Evolutionary conservation across 2,797 vertebrate species (phyloP).

Genomic region (Myioborus miniatus): DNA sequence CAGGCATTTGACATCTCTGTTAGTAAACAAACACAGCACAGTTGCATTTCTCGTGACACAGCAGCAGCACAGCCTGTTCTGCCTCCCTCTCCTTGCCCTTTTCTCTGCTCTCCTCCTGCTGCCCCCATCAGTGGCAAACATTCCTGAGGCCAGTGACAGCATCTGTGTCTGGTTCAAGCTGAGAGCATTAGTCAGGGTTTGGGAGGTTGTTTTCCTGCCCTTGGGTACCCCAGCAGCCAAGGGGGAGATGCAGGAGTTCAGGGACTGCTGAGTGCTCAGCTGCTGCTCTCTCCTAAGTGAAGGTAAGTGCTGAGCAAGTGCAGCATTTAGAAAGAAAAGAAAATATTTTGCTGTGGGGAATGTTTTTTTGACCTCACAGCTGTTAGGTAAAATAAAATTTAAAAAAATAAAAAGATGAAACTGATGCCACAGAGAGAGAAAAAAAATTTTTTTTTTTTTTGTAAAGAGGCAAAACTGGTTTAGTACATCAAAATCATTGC

Average conservation of each 20-base stretch:
- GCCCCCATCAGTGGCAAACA: neutral
- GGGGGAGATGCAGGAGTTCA: neutral
- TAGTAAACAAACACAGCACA: constrained; percentile 27
- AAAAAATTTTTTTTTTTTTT: neutral
- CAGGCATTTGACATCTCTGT: constrained; percentile 37
- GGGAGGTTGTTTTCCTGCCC: constrained; percentile 41
- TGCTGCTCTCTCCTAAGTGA: neutral
- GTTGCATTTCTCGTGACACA: constrained; percentile 13
- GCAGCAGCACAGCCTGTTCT: neutral
- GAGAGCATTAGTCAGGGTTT: constrained; percentile 44
- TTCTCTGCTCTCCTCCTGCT: neutral
- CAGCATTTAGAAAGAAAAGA: constrained; percentile 59
- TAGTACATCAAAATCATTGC: neutral
- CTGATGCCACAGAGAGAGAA: neutral
- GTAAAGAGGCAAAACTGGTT: neutral
- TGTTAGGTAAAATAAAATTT: neutral
- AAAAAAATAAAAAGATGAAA: neutral
- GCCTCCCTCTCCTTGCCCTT: neutral
- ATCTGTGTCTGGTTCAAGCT: constrained; percentile 11
- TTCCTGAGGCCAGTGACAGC: constrained; percentile 27
- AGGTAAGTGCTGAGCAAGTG: neutral
- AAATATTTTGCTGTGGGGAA: constrained; percentile 31
- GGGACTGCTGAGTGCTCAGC: constrained; percentile 23
- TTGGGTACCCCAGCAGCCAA: constrained; percentile 21
- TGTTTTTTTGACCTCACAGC: neutral